A percentile compares a stretch with the other conserved stretches of the same genome.
These are phyloP conservation scores for Drosophila borealis DNA, from an alignment of 2,888 invertebrate genomes.

Conservation along the genomic window DNA sequence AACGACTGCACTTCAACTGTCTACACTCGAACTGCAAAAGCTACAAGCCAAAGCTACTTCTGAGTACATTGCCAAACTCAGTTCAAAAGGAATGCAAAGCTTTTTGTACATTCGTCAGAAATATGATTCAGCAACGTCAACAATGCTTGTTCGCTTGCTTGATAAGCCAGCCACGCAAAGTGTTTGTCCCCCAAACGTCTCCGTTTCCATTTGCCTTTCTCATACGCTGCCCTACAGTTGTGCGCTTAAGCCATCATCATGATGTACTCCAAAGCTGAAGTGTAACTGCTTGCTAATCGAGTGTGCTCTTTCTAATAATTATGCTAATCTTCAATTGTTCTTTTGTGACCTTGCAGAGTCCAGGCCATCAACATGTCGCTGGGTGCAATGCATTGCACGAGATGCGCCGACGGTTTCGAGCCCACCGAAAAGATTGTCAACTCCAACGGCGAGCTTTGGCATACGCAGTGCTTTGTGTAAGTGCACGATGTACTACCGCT, in stretches of 20 bases:
- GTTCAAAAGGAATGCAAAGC: slow-evolving; percentile 57
- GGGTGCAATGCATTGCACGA: slow-evolving; percentile 96
- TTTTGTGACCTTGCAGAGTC: slow-evolving; percentile 66
- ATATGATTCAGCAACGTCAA: slow-evolving; percentile 65
- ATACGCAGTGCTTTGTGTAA: slow-evolving; percentile 99
- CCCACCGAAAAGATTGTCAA: slow-evolving; percentile 99
- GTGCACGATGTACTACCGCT: slow-evolving; percentile 78
- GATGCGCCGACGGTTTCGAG: slow-evolving; percentile 98
- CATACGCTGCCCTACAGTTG: slow-evolving; percentile 42
- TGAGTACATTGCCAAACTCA: slow-evolving; percentile 14
- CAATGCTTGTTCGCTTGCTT: slow-evolving; percentile 30
- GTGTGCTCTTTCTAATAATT: slow-evolving; percentile 1
- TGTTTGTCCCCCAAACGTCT: slow-evolving; percentile 22
- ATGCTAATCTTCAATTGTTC: slow-evolving; percentile 10
- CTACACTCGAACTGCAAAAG: slow-evolving; percentile 5
- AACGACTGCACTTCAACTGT: slow-evolving; percentile 54
- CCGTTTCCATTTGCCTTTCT: slow-evolving; percentile 47
- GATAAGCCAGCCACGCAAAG: slow-evolving; percentile 47
- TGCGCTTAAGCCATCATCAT: slow-evolving; percentile 55
- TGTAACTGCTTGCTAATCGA: slow-evolving; percentile 64
- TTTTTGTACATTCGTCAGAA: slow-evolving; percentile 61
- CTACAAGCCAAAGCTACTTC: slow-evolving; percentile 10
- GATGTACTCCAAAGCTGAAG: slow-evolving; percentile 82
- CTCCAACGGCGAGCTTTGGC: slow-evolving; percentile 99
- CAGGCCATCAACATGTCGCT: slow-evolving; percentile 89